Evolutionary conservation across 2,888 invertebrate genomes (phyloP).

Genomic region (Cheilosia scutellata): DNA sequence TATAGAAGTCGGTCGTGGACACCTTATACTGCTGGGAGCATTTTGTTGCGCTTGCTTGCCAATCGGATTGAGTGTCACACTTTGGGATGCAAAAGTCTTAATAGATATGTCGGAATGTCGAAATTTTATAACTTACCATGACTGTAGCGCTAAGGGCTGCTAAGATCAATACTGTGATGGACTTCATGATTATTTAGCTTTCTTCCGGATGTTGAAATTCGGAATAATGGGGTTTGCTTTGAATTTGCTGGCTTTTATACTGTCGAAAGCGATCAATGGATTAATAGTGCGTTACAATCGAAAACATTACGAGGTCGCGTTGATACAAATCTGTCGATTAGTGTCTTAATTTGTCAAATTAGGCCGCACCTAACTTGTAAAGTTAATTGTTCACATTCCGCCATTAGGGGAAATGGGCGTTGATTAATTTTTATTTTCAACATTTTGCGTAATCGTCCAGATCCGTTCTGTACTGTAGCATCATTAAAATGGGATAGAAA

Average conservation of each 20-base stretch:
- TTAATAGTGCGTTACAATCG: no score
- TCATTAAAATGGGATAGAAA: no score
- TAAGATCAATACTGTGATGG: not conserved
- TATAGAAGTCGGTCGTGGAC: constrained; percentile 77
- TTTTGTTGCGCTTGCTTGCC: constrained; percentile 44
- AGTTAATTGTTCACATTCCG: no score
- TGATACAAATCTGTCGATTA: no score
- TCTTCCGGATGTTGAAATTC: not conserved
- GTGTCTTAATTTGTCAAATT: no score
- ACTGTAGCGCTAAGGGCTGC: not conserved
- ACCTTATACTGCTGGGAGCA: constrained; percentile 78
- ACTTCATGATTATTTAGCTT: constrained; percentile 15
- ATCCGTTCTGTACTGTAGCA: no score
- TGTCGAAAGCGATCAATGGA: no score
- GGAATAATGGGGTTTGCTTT: not conserved
- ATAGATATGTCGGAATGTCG: not conserved
- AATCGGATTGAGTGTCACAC: constrained; percentile 26
- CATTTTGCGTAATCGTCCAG: no score
- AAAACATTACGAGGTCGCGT: no score
- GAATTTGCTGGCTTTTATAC: not conserved
- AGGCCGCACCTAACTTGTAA: no score
- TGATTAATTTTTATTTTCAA: no score
- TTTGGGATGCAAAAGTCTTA: not conserved
- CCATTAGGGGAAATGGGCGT: no score
- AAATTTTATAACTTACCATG: constrained; percentile 27